These are phyloP conservation scores for Steinernema feltiae DNA, from an alignment of 1,140 invertebrate species.

Conservation along the genomic window DNA sequence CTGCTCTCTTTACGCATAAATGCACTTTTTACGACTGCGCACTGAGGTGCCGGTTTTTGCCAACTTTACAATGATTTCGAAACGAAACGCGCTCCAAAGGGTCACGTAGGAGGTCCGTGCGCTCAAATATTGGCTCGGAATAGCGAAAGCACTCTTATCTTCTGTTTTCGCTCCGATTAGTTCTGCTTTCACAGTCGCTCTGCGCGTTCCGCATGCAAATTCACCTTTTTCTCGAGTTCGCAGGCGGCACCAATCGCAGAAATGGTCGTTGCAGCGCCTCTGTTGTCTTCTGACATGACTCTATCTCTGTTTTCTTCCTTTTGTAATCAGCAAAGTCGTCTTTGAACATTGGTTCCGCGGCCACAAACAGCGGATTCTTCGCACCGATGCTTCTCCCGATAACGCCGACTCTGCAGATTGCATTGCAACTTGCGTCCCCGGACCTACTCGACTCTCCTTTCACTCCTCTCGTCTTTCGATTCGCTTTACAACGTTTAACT, in stretches of 20 bases:
- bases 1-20: background rate
- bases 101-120: background rate
- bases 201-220: no score
- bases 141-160: no score
- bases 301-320: background rate
- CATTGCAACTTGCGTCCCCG: background rate
- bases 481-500: background rate
- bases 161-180: no score
- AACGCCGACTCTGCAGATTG: background rate
- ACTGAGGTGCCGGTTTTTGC: background rate
- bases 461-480: background rate
- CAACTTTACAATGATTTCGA: background rate
- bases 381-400: background rate
- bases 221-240: no score
- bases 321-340: background rate
- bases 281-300: no score
- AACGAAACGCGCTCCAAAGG: background rate
- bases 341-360: background rate
- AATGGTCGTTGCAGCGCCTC: no score
- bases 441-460: background rate
- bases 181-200: no score
- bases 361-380: background rate
- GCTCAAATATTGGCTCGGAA: background rate
- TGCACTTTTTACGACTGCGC: background rate
- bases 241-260: no score